phyloP scores from a whole-genome alignment of 2,888 invertebrate species.

The Ophraella communa region DNA sequence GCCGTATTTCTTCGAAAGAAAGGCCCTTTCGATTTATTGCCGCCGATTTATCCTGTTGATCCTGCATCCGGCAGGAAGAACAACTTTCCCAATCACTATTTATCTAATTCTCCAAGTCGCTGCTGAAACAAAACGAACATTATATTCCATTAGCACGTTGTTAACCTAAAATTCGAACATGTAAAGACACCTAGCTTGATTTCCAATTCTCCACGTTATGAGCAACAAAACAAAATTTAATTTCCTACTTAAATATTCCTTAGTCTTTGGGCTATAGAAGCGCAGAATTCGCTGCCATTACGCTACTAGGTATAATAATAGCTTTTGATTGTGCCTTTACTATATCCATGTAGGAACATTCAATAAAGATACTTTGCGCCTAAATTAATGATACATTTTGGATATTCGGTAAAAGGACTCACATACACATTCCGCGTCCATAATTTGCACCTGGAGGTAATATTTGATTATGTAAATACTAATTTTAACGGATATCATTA shows the following conservation, averaged over 20 bases:
- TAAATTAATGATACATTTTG: slow-evolving; percentile 17
- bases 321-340: slow-evolving; percentile 22
- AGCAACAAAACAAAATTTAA: slow-evolving; percentile 12
- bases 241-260: slow-evolving; percentile 20
- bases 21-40: slow-evolving; percentile 28
- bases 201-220: slow-evolving; percentile 14
- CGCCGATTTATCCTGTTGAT: slow-evolving; percentile 33
- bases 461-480: neutral
- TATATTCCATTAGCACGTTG: neutral
- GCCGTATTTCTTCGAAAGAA: slow-evolving; percentile 28
- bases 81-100: slow-evolving; percentile 23
- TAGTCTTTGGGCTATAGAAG: slow-evolving; percentile 23
- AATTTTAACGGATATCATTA: neutral
- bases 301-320: neutral
- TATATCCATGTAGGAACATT: slow-evolving; percentile 8
- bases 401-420: neutral
- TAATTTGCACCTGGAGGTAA: neutral
- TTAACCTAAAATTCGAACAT: neutral
- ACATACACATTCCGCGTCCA: neutral
- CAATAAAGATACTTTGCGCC: slow-evolving; percentile 15
- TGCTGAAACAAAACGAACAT: neutral
- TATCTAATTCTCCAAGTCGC: slow-evolving; percentile 26
- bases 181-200: neutral
- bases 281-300: neutral
- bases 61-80: slow-evolving; percentile 9